phyloP scores from a whole-genome alignment of 2,797 vertebrate species.

The Platyrinchus mystaceus region DNA sequence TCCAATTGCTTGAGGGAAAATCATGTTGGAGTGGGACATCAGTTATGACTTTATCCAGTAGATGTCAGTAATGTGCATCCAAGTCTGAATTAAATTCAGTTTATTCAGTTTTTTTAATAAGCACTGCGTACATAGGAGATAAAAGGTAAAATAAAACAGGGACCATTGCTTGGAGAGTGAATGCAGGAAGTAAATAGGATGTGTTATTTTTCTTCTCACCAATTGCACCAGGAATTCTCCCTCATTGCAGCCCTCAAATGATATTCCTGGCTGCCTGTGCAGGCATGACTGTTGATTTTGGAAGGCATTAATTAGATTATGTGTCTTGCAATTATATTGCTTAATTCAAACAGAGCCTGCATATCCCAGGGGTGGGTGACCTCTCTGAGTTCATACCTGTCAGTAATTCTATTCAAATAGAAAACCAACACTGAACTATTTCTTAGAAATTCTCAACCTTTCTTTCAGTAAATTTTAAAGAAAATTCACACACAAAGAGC shows the following conservation, averaged over 20 bases:
- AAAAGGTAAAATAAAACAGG: neutral
- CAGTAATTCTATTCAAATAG: neutral
- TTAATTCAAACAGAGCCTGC: constrained; percentile 30
- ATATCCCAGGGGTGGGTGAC: constrained; percentile 34
- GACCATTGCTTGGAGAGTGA: neutral
- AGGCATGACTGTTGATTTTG: constrained; percentile 30
- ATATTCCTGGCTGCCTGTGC: neutral
- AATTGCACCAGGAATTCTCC: neutral
- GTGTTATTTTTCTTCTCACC: neutral
- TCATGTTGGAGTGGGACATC: neutral
- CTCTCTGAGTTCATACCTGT: neutral
- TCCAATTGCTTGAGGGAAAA: neutral
- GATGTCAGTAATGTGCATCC: neutral
- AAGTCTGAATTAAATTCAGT: neutral
- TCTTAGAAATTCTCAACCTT: neutral
- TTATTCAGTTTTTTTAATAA: neutral
- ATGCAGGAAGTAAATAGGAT: neutral
- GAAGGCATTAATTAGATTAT: neutral
- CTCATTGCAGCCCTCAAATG: neutral
- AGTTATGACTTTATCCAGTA: neutral
- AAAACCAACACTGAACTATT: neutral
- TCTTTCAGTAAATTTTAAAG: neutral
- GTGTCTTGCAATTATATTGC: constrained; percentile 44
- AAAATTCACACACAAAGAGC: neutral
- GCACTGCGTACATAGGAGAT: neutral